Evolutionary conservation across 2,888 invertebrate genomes (phyloP), one percentile per base, ranked within the genome.

Genomic region (Platycnemis pennipes): DNA sequence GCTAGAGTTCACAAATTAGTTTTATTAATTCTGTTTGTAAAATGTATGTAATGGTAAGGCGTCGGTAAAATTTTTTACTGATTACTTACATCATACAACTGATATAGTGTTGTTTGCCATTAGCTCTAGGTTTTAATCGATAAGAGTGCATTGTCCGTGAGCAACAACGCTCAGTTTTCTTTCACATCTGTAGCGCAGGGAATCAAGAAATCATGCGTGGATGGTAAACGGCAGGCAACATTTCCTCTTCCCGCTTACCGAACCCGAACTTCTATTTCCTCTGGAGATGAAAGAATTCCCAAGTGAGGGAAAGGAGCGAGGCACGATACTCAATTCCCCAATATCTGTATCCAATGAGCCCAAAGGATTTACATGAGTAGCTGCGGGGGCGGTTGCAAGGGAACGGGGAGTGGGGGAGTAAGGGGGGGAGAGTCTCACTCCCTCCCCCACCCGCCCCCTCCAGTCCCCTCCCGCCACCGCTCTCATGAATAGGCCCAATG

Each of bases 291-390:
- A 77, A 77, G 77, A 37, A 77, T 37, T 77, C 77, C 77, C 77
- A 37, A 37, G 77, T 26, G 13, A 37, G 1, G 77, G 69, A 37
- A 77, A 77, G 37, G 37, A 37, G 26, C 77, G 77, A 37, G 37
- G 44, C 63, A 42, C 91, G 45, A 91, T 91, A 63, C 91, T 91
- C 91, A 91, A 91, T 91, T 63, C 63, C 63, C 91, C 91, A 91
- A 91, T 91, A 91, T 91, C 91, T 91, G 91, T 69, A 91, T 91
- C 91, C 91, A 91, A 91, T 91, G 91, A 91, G 45, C 91, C 63
- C 91, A 56, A 63, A 91, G 91, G 56, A 89, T 56, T 56, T 53
- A 42, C 89, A 56, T 37, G 89, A 89, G 87, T n/a, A 44, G 45
- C 44, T 22, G 45, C 87, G 45, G 56, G 16, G 42, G 56, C 42